Base-by-base conservation (phyloP, 2,797 vertebrate genomes). In the Cetoscarus ocellatus region DNA sequence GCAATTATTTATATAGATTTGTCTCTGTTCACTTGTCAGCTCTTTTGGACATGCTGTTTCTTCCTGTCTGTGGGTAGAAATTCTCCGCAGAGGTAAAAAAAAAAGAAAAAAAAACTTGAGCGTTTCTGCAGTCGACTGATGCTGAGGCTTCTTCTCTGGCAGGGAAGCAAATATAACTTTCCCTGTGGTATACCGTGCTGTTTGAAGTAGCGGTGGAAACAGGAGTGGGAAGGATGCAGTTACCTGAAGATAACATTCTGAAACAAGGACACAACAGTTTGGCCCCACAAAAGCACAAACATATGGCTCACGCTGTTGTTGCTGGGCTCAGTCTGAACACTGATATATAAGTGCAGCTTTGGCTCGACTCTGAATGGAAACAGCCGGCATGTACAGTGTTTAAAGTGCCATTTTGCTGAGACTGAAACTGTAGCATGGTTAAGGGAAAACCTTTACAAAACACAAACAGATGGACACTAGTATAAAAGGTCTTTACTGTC, bases 1-100 rank as follows among this genome's bases (percentile, higher is more conserved):
- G 78, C 80, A 90, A 93, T 94, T 92, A 93, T 94, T 94, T 93
- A 92, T 92, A 92, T 90, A 80, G 85, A 93, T 94, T 91, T 91
- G 91, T 92, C 90, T 91, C 70, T 57, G 87, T 91, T 89, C 49
- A 6, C 83, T 77, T 82, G 75, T 82, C 85, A 86, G 80, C 51
- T 75, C 14, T 80, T 80, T 79, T 78, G 75, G 78, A 86, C 67
- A 38, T 15, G 44, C n/a, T 50, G 45, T 62, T 69, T 78, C 71
- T 80, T 75, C 47, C 53, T 54, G 60, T 73, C 35, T 12, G 61
- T 63, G 76, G 74, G n/a, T 39, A 39, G 53, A 71, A 82, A 81
- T n/a, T 67, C 62, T 75, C 83, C 6, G 47, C 78, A 56, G 84
- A 69, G 76, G 73, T 60, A 77, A 15, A 15, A 44, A 79, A 81